These are phyloP conservation scores for Dermochelys coriacea DNA, from an alignment of 2,797 vertebrate species.

Conservation along the genomic window DNA sequence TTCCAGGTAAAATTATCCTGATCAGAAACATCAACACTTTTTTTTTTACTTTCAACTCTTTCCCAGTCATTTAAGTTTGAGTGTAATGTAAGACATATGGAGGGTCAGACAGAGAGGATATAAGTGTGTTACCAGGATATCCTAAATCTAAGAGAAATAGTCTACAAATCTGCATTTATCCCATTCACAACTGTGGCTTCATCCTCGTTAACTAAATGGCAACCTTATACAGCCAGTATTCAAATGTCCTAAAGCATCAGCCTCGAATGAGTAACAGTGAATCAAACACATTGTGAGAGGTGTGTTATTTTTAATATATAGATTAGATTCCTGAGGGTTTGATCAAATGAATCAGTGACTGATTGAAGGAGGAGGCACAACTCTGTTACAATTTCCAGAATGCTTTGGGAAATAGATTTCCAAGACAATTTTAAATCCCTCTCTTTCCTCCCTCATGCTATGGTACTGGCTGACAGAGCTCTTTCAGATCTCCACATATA, in stretches of 20 bases:
- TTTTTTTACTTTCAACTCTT: neutral
- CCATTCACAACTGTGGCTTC: neutral
- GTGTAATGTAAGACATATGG: neutral
- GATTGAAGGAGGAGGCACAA: neutral
- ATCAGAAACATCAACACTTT: neutral
- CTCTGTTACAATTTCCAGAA: slow-evolving; percentile 10
- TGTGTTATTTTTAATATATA: slow-evolving; percentile 32
- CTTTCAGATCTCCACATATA: neutral
- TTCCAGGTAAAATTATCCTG: neutral
- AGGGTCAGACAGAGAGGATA: neutral
- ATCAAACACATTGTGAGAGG: slow-evolving; percentile 12
- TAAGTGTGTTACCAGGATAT: neutral
- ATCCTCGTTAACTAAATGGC: neutral
- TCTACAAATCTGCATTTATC: neutral
- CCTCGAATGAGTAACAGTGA: slow-evolving; percentile 13
- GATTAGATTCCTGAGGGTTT: slow-evolving; percentile 7
- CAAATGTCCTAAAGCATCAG: slow-evolving; percentile 12
- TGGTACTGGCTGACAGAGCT: neutral
- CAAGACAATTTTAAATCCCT: neutral
- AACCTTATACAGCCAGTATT: slow-evolving; percentile 19
- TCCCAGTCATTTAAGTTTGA: neutral
- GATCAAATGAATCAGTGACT: slow-evolving; percentile 13
- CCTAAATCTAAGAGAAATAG: neutral
- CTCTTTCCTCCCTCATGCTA: neutral
- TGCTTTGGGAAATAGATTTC: neutral